These are phyloP conservation scores for Hyla sarda DNA, from an alignment of 2,113 vertebrate species.

Conservation along the genomic window DNA sequence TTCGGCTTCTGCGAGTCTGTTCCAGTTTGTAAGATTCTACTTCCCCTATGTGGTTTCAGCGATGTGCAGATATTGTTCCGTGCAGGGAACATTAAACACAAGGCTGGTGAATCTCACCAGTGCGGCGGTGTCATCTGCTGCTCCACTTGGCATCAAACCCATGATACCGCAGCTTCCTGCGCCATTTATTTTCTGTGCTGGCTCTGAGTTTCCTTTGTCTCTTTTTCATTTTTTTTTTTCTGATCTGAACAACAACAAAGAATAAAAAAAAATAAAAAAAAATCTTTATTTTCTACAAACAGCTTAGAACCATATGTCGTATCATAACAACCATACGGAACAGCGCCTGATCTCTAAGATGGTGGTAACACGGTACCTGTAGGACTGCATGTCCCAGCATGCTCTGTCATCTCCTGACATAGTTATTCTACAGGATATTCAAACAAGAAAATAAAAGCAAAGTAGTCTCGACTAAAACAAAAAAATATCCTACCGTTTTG, in stretches of 20 bases:
- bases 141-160: conserved; percentile 2
- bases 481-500: neutral
- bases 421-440: neutral
- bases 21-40: neutral
- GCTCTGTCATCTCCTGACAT: neutral
- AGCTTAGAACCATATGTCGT: neutral
- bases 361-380: neutral
- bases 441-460: neutral
- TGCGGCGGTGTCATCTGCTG: neutral
- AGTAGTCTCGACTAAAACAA: neutral
- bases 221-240: neutral
- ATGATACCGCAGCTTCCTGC: neutral
- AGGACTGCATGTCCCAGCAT: neutral
- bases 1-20: neutral
- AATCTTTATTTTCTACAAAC: neutral
- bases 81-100: neutral
- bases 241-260: neutral
- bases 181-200: neutral
- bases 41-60: conserved; percentile 4
- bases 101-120: conserved; percentile 8
- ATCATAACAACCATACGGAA: neutral
- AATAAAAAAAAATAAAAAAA: neutral
- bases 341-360: neutral
- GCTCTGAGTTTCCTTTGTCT: neutral
- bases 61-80: neutral